Base-by-base conservation (phyloP, 2,797 vertebrate species). In the Glyptemys insculpta region DNA sequence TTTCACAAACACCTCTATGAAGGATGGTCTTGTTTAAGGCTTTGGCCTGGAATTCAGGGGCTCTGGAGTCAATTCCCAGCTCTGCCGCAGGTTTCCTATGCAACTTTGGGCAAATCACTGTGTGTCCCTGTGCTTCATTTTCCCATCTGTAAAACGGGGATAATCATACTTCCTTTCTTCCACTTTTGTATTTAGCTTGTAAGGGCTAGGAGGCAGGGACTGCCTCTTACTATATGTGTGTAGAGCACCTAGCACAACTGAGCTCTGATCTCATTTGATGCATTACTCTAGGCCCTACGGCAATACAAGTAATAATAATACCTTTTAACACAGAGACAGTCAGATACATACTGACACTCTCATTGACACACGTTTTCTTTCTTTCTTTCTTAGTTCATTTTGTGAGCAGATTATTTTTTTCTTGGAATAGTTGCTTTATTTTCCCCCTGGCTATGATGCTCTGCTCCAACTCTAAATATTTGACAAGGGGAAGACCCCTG, bases 11-110 rank as follows among this genome's bases (percentile, higher is more conserved):
- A 25, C 34, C 81, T 79, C 83, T 82, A 78, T 53, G 87, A 95
- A 95, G 27, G 84, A 90, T 83, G 12, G 34, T 21, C 94, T 92
- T 94, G 84, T 86, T 94, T 95, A 44, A 88, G 52, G 29, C 81
- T 94, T 50, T 91, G 91, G 34, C 83, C 93, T 56, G 94, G 25
- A 81, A 91, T 74, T 65, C 86, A 4, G 1, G 31, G 31, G n/a
- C 57, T 96, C 91, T 97, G 96, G 94, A 95, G 94, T 93, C 79
- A 96, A 94, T 97, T 95, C 94, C 90, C 94, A 91, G 74, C 83
- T 96, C 91, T 93, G 86, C 85, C 1, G 0, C 87, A 89, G 81
- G 83, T 88, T 96, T 96, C 89, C 84, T 95, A 27, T 91, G 94
- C 91, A 95, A 93, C 91, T 79, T 52, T 16, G 80, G 78, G 85